These are phyloP conservation scores for Sebastes alutus DNA, from an alignment of 2,797 vertebrate genomes.

Conservation along the genomic window DNA sequence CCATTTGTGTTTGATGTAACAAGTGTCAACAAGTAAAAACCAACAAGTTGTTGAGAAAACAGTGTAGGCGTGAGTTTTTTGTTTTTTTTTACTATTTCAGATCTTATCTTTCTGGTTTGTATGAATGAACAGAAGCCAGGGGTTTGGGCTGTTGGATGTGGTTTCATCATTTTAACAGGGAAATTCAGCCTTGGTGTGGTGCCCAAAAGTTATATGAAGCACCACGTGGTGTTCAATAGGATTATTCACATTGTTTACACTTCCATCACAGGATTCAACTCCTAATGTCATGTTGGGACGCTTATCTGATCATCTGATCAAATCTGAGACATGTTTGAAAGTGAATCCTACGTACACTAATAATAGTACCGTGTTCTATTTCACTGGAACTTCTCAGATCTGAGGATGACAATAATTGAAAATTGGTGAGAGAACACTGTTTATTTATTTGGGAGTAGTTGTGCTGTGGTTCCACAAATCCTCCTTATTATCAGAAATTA, in stretches of 20 bases:
- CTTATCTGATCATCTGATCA: neutral
- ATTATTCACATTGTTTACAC: neutral
- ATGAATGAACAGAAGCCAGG: neutral
- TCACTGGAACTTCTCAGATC: rapidly evolving
- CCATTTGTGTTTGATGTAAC: neutral
- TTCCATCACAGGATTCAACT: neutral
- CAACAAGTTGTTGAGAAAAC: neutral
- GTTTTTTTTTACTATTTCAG: neutral
- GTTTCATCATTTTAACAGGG: neutral
- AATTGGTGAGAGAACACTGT: neutral
- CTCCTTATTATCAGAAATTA: neutral
- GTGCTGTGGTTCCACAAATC: neutral
- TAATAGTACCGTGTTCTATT: neutral
- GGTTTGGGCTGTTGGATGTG: neutral
- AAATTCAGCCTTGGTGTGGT: neutral
- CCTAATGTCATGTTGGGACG: no score
- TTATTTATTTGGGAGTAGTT: neutral
- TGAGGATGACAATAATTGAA: neutral
- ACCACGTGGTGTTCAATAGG: no score
- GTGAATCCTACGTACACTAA: neutral
- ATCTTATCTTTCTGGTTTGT: neutral
- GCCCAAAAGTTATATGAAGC: neutral
- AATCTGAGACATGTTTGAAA: neutral
- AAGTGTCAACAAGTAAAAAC: neutral
- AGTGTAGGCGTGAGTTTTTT: neutral